Base-by-base conservation (phyloP, 2,113 vertebrate species). In the Neopipo cinnamomea region DNA sequence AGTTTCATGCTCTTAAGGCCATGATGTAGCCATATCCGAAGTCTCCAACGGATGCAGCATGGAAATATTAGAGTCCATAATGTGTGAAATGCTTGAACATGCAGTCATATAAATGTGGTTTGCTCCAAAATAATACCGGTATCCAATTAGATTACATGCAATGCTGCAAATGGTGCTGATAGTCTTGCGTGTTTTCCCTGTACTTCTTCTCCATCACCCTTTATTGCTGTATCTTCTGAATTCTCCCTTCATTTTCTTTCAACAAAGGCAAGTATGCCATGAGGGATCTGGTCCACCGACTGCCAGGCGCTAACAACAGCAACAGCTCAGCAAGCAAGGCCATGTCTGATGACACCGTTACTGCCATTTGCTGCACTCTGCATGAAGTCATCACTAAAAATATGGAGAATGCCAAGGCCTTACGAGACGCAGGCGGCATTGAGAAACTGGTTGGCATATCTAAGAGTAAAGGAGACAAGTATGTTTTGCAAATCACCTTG, bases 381-480 rank as follows among this genome's bases (percentile, higher is more conserved):
- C 99, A 99, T 8, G 99, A 99, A 98, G 99, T 99, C 97, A 99
- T 99, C 97, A 99, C 99, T 97, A 99, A 99, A 98, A 99, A 99
- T 97, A 99, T 99, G 99, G 99, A 99, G 98, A 99, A 99, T 14
- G 99, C 99, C 98, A 99, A 99, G 98, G 99, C 99, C 97, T 98
- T 99, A 97, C 98, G 99, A 41, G 99, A 99, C 47, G 99, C 99
- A 6, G 99, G 99, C 2, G 99, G 99, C 96, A 99, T 99, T 42
- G 99, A 99, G 97, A 99, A 99, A 97, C 97, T 99, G 96, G 99
- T 99, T 61, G 98, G 99, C 98, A 99, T 99, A 93, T 99, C 99
- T 91, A 99, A 99, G 97, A 99, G 99, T 98, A 99, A 99, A 99
- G 99, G 99, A 98, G 99, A 99, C 97, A 99, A 99, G 99, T 99